These are phyloP conservation scores for Thamnophis elegans DNA, from an alignment of 2,797 vertebrate genomes.

Conservation along the genomic window DNA sequence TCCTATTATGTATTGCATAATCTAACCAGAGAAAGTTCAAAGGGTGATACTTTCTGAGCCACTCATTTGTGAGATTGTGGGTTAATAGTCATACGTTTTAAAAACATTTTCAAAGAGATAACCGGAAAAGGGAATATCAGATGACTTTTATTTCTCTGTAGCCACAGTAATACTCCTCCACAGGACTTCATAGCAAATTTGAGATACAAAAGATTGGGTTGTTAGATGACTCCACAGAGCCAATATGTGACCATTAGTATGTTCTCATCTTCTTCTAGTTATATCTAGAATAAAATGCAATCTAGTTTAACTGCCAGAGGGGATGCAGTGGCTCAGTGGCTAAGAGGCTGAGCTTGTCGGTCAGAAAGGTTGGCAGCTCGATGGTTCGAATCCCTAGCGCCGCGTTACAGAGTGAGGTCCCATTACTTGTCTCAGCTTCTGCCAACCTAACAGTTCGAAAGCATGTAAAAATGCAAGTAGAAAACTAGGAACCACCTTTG, in stretches of 20 bases:
- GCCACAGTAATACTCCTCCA: not conserved
- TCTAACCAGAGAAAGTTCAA: not conserved
- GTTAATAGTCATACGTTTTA: not conserved
- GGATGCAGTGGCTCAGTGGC: no score
- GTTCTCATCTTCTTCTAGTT: not conserved
- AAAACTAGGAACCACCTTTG: no score
- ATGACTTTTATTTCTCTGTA: not conserved
- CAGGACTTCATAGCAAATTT: not conserved
- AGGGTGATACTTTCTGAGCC: not conserved
- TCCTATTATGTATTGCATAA: not conserved
- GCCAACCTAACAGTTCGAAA: no score
- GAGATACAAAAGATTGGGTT: not conserved
- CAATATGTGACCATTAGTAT: not conserved
- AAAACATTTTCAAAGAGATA: not conserved
- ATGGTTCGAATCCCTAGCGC: no score
- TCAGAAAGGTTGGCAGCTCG: no score
- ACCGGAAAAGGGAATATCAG: not conserved
- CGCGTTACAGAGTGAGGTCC: no score
- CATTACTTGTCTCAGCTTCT: no score
- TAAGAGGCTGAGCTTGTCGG: no score
- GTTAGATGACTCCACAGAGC: not conserved
- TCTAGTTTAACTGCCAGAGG: not conserved
- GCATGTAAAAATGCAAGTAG: no score
- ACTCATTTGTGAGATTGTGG: not conserved
- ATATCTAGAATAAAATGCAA: not conserved